A percentile compares a stretch with the other conserved stretches of the same genome.
These are phyloP conservation scores for Saimiri boliviensis DNA, from an alignment of 2,113 vertebrate genomes.

Conservation along the genomic window DNA sequence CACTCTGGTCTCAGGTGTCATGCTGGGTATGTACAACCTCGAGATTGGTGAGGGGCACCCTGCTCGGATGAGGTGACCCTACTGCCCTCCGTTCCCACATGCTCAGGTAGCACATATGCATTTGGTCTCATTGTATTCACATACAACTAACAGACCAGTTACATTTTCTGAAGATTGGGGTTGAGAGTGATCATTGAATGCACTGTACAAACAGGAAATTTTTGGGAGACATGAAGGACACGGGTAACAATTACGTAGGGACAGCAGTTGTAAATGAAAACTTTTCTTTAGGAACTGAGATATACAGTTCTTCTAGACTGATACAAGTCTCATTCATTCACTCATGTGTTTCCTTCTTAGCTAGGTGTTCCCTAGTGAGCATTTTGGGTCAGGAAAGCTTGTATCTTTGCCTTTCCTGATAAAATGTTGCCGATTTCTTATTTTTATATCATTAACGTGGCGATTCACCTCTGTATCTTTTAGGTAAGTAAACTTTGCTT, in stretches of 20 bases:
- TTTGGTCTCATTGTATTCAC: not conserved
- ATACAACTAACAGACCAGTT: not conserved
- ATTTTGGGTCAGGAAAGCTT: not conserved
- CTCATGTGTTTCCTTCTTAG: not conserved
- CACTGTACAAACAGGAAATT: not conserved
- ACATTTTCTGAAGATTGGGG: not conserved
- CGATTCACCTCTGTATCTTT: not conserved
- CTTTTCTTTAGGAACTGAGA: not conserved
- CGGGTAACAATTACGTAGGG: not conserved
- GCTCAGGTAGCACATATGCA: not conserved
- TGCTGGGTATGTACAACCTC: not conserved
- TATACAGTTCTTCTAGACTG: not conserved
- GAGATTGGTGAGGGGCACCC: not conserved
- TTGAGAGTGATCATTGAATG: not conserved
- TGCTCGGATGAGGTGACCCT: not conserved
- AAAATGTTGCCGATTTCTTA: not conserved
- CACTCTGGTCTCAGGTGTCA: not conserved
- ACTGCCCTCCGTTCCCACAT: accelerated
- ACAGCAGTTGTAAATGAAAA: not conserved
- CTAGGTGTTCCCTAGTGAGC: not conserved
- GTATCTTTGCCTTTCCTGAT: not conserved
- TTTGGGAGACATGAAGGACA: not conserved
- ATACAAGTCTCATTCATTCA: not conserved
- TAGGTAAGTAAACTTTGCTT: not conserved
- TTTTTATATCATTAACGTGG: not conserved